Base-by-base conservation (phyloP, 2,797 vertebrate genomes). In the Sebastes nivosus region DNA sequence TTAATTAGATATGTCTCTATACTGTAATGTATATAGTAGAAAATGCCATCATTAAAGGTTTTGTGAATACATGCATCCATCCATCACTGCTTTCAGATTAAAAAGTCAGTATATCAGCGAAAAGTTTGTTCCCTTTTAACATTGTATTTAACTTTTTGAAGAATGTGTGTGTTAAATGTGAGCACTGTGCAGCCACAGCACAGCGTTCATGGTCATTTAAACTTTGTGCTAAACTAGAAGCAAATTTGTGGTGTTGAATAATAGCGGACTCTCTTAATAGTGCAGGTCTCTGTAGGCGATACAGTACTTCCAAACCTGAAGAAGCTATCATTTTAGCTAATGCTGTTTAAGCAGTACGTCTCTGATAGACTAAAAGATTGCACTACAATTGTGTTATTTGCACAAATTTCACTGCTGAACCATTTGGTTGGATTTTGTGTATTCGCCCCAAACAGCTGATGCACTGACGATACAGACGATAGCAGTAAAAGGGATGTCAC, bases 31-130 rank as follows among this genome's bases (percentile, higher is more conserved):
- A 58, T 60, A 69, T 50, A 72, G 58, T n/a, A 75, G 71, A 69
- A 81, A 75, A 71, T 55, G 13, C 52, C 81, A 76, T 85, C 83
- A 88, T 83, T 86, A 88, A 88, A 29, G 5, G 72, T 55, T 74
- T 65, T 73, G 50, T 80, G 36, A 86, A 83, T 67, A 67, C 55
- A 69, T 66, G 29, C 30, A 63, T 77, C n/a, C 24, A 73, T 58
- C 24, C 24, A 32, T 64, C 18, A 18, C 22, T 5, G 32, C 60
- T 67, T 78, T 69, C 6, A 54, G 30, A 36, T 25, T 29, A 34
- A 54, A 71, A 69, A 67, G 32, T 68, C 42, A 27, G 50, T 20
- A 58, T 59, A 27, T 77, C 38, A 68, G 64, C 11, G 58, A 65
- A 80, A 74, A 66, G 68, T 71, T 70, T 77, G 65, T 55, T 63